These are phyloP conservation scores for Neodon shergylaensis DNA, from an alignment of 2,113 vertebrate species.

Conservation along the genomic window DNA sequence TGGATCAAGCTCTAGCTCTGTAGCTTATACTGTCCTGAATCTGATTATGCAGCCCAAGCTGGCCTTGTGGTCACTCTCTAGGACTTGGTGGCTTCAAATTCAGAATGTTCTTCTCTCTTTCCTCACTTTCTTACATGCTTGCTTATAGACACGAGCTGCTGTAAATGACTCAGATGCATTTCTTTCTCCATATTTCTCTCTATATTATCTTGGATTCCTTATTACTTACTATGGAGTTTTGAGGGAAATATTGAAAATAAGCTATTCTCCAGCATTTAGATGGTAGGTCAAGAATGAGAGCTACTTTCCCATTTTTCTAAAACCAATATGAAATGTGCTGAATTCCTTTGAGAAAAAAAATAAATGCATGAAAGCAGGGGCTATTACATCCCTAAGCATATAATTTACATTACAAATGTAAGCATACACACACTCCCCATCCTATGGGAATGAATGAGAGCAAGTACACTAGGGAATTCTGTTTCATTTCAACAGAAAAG, in stretches of 20 bases:
- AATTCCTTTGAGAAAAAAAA: slow-evolving; percentile 62
- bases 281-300: slow-evolving; percentile 13
- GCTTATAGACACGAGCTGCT: too few species aligned
- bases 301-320: slow-evolving; percentile 46
- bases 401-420: slow-evolving; percentile 71
- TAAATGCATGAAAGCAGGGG: slow-evolving; percentile 38
- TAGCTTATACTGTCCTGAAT: not conserved
- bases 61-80: not conserved
- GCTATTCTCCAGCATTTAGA: not conserved
- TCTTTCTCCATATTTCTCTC: not conserved
- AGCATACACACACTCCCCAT: slow-evolving; percentile 38
- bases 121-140: not conserved
- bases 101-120: not conserved
- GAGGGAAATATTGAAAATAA: slow-evolving; percentile 18
- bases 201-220: not conserved
- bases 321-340: slow-evolving; percentile 55
- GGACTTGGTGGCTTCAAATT: not conserved
- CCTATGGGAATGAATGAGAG: slow-evolving; percentile 52
- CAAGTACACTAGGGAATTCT: slow-evolving; percentile 53
- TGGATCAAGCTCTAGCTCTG: not conserved
- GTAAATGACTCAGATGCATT: not conserved
- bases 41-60: not conserved
- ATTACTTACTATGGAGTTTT: not conserved
- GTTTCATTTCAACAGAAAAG: slow-evolving; percentile 62
- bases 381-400: slow-evolving; percentile 67